Percentiles rank a stretch among this genome's conserved stretches.
These are phyloP conservation scores for Augochlorella aurata DNA, from an alignment of 2,888 invertebrate species.

Conservation along the genomic window DNA sequence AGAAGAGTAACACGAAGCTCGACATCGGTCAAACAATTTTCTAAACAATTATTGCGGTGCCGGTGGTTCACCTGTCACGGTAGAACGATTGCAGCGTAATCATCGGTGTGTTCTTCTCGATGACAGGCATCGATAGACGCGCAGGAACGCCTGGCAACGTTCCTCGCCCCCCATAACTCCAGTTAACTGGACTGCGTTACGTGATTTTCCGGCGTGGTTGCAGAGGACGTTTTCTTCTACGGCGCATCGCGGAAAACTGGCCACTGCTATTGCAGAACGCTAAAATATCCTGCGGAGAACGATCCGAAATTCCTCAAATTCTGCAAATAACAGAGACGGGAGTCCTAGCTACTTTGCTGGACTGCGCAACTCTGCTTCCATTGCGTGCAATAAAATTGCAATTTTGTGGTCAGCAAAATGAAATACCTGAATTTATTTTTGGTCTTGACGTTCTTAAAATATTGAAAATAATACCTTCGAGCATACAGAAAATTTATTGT, in stretches of 20 bases:
- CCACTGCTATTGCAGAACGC: slow-evolving; percentile 50
- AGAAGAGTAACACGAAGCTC: neutral
- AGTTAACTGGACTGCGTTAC: slow-evolving; percentile 58
- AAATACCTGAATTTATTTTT: too few species aligned
- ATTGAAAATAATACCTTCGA: too few species aligned
- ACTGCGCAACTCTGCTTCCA: too few species aligned
- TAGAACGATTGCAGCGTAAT: slow-evolving; percentile 5
- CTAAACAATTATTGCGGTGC: slow-evolving; percentile 16
- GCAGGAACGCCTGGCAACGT: slow-evolving; percentile 22
- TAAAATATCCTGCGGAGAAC: slow-evolving; percentile 32
- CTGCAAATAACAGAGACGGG: too few species aligned
- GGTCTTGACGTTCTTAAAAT: too few species aligned
- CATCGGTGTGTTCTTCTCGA: slow-evolving; percentile 14
- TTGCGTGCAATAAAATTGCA: too few species aligned
- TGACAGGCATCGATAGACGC: slow-evolving; percentile 47
- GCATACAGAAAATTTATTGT: too few species aligned
- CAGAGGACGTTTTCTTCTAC: slow-evolving; percentile 25
- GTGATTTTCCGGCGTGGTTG: slow-evolving; percentile 45
- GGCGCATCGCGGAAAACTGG: slow-evolving; percentile 59
- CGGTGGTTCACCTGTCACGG: slow-evolving; percentile 29
- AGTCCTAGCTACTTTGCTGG: too few species aligned
- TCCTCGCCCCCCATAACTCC: slow-evolving; percentile 47
- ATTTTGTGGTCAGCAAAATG: too few species aligned
- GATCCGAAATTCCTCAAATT: too few species aligned
- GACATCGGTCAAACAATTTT: neutral